phyloP scores from a whole-genome alignment of 2,797 vertebrate species.

The Remorina albescens region DNA sequence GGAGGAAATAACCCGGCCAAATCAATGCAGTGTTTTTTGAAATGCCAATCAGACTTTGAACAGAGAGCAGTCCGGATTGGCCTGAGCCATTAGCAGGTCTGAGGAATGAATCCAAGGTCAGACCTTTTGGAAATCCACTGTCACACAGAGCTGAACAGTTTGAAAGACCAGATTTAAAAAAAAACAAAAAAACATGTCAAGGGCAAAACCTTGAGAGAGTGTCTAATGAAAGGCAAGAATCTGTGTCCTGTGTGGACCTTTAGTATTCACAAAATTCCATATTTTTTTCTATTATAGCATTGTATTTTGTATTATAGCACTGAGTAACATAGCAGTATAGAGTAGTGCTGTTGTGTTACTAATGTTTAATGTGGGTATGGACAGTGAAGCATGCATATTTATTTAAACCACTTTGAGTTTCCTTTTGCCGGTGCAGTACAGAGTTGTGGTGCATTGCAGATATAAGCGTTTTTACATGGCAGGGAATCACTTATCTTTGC shows the following conservation, averaged over 20 bases:
- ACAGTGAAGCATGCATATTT: not conserved
- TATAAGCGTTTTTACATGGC: conserved; percentile 44
- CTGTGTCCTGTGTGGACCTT: conserved; percentile 33
- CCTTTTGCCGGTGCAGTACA: conserved; percentile 24
- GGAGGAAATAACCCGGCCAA: conserved; percentile 67
- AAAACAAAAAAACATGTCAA: conserved; percentile 53
- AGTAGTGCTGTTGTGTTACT: not conserved
- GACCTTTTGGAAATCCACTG: conserved; percentile 65
- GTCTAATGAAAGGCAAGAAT: conserved; percentile 39
- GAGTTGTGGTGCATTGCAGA: conserved; percentile 59
- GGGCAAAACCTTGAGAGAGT: conserved; percentile 21
- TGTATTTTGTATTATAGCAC: conserved; percentile 7
- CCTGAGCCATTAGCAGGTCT: conserved; percentile 42
- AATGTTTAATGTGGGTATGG: not conserved
- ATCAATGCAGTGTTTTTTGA: conserved; percentile 71
- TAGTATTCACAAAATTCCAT: no score
- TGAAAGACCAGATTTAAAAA: conserved; percentile 39
- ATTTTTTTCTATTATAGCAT: no score
- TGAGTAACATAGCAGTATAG: not conserved
- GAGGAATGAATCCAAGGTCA: conserved; percentile 64
- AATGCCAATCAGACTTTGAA: conserved; percentile 77
- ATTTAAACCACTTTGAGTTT: conserved; percentile 13
- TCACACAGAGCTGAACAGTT: conserved; percentile 42
- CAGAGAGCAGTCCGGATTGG: conserved; percentile 67
- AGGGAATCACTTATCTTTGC: conserved; percentile 42